Conservation (phyloP, 2,797 vertebrate genomes). For the Macropus fuliginosus region DNA sequence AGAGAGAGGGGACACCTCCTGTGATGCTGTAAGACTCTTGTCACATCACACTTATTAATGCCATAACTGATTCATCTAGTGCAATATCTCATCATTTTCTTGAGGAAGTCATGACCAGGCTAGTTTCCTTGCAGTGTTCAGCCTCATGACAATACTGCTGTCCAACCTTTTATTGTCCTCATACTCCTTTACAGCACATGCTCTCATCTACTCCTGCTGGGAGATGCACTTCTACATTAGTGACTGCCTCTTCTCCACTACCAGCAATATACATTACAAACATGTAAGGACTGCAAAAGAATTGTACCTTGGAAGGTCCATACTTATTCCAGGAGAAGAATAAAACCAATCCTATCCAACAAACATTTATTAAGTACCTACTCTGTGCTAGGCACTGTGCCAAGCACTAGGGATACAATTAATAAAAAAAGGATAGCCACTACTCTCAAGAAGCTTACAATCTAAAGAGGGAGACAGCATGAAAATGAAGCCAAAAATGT, state of each 20-base stretch:
- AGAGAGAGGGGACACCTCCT: not conserved
- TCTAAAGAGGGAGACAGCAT: not conserved
- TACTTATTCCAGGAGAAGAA: not conserved
- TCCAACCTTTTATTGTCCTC: not conserved
- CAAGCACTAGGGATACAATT: not conserved
- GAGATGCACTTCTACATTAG: not conserved
- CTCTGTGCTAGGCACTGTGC: too few relatives aligned
- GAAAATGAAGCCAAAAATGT: not conserved
- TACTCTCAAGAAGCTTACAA: not conserved
- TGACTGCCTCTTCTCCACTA: not conserved
- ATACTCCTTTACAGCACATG: not conserved
- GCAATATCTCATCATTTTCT: not conserved
- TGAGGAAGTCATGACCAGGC: not conserved
- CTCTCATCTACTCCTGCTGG: not conserved
- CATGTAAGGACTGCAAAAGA: not conserved
- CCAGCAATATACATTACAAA: not conserved
- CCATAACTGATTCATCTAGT: not conserved
- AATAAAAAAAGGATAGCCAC: not conserved
- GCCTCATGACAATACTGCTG: not conserved
- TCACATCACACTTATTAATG: not conserved
- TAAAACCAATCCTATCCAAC: not conserved
- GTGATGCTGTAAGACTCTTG: not conserved
- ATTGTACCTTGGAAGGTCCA: not conserved
- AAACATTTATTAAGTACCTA: not conserved
- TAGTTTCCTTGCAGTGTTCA: not conserved